Evolutionary conservation across 2,888 invertebrate species (phyloP).

Genomic region (Cheilosia vulpina): DNA sequence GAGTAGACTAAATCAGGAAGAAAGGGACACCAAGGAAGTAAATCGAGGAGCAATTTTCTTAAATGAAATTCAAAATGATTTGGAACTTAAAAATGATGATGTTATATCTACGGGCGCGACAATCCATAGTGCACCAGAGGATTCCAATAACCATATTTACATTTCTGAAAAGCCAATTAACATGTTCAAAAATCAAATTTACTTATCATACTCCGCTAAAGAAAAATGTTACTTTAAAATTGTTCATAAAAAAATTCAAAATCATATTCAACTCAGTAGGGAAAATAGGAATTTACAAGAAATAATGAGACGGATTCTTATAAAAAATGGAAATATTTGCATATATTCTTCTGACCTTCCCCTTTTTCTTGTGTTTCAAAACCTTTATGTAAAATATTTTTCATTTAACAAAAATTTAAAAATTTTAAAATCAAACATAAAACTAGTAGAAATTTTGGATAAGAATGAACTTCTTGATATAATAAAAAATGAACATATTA

Average conservation of each 20-base stretch:
- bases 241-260: slow-evolving; percentile 19
- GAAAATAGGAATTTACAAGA: slow-evolving; percentile 5
- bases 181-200: slow-evolving; percentile 28
- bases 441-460: slow-evolving; percentile 14
- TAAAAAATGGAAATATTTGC: slow-evolving; percentile 2
- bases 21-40: no score
- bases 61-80: background rate
- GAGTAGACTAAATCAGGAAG: no score
- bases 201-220: slow-evolving; percentile 5
- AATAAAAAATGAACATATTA: slow-evolving; percentile 11
- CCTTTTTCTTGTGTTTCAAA: slow-evolving; percentile 33
- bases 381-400: slow-evolving; percentile 28
- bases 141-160: background rate
- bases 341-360: slow-evolving; percentile 13
- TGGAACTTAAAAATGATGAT: slow-evolving; percentile 3
- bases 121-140: slow-evolving; percentile 5
- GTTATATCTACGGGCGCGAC: slow-evolving; percentile 10
- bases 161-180: slow-evolving; percentile 23
- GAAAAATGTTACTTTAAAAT: slow-evolving; percentile 12
- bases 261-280: slow-evolving; percentile 3
- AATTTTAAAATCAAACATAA: slow-evolving; percentile 11
- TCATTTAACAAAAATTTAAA: slow-evolving; percentile 25
- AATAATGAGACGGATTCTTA: slow-evolving; percentile 17
- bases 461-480: slow-evolving; percentile 23
- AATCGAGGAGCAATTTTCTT: no score